Conservation (phyloP, 2,888 invertebrate species). For the Thereva unica region DNA sequence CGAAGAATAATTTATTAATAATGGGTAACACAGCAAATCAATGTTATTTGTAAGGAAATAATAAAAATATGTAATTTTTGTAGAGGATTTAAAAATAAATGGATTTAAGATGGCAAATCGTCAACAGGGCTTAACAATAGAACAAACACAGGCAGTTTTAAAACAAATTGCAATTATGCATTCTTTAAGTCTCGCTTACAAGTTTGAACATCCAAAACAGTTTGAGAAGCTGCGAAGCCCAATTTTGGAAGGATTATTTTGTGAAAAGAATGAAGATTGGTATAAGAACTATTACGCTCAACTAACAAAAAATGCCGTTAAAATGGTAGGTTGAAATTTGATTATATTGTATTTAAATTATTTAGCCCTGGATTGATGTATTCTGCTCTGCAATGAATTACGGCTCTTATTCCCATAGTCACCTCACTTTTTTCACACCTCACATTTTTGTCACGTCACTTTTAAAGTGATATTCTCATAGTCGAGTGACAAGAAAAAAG, state of each 20-base stretch:
- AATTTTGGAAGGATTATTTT: conserved; percentile 65
- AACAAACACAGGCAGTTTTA: conserved; percentile 65
- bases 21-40: conserved; percentile 52
- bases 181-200: conserved; percentile 67
- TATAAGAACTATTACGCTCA: conserved; percentile 70
- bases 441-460: too few species aligned
- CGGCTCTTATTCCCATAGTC: too few species aligned
- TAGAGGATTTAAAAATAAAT: conserved; percentile 65
- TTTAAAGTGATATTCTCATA: too few species aligned
- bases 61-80: conserved; percentile 44
- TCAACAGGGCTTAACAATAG: conserved; percentile 63
- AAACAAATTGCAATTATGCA: conserved; percentile 68
- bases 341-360: too few species aligned
- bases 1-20: conserved; percentile 63
- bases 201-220: conserved; percentile 62
- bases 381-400: too few species aligned
- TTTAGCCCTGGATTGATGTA: too few species aligned
- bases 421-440: too few species aligned
- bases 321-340: conserved; percentile 61
- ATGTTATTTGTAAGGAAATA: conserved; percentile 9
- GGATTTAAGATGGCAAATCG: conserved; percentile 70
- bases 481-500: too few species aligned
- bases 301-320: conserved; percentile 67
- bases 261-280: conserved; percentile 69
- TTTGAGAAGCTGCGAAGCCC: conserved; percentile 59